Evolutionary conservation across 2,888 invertebrate species (phyloP).

Genomic region (Drosophila anceps): DNA sequence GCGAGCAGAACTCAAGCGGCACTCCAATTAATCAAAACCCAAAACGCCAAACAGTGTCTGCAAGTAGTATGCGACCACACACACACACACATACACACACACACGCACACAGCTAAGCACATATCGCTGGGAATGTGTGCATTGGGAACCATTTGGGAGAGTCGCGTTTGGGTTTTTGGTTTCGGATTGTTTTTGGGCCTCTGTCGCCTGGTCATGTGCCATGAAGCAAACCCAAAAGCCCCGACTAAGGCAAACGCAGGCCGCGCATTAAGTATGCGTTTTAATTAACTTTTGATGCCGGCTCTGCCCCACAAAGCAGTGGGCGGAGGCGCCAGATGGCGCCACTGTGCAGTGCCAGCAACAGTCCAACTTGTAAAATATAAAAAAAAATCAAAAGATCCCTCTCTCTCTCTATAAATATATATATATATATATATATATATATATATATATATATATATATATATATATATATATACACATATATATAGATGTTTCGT

Average conservation of each 20-base stretch:
- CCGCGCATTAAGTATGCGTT: constrained; percentile 72
- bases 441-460: constrained; percentile 3
- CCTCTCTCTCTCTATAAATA: not conserved
- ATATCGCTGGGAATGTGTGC: constrained; percentile 38
- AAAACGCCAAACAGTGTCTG: constrained; percentile 53
- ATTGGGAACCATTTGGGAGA: constrained; percentile 45
- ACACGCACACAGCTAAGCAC: constrained; percentile 23
- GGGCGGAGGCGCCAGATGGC: constrained; percentile 57
- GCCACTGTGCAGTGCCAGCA: constrained; percentile 50
- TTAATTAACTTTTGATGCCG: constrained; percentile 72
- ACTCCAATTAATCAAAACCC: constrained; percentile 70
- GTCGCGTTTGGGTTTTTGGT: constrained; percentile 31
- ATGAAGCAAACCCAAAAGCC: constrained; percentile 27
- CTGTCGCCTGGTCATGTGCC: constrained; percentile 38
- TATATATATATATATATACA: not conserved
- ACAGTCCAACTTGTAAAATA: constrained; percentile 46
- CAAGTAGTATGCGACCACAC: constrained; percentile 50
- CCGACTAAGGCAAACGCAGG: constrained; percentile 35
- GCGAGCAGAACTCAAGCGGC: constrained; percentile 55
- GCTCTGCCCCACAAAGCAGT: constrained; percentile 22
- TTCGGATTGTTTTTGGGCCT: constrained; percentile 28
- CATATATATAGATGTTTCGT: constrained; percentile 15
- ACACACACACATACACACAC: not conserved
- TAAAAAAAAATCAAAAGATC: constrained; percentile 11
- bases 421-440: not conserved